Evolutionary conservation across 2,113 vertebrate genomes (phyloP).

Genomic region (Scomber scombrus): DNA sequence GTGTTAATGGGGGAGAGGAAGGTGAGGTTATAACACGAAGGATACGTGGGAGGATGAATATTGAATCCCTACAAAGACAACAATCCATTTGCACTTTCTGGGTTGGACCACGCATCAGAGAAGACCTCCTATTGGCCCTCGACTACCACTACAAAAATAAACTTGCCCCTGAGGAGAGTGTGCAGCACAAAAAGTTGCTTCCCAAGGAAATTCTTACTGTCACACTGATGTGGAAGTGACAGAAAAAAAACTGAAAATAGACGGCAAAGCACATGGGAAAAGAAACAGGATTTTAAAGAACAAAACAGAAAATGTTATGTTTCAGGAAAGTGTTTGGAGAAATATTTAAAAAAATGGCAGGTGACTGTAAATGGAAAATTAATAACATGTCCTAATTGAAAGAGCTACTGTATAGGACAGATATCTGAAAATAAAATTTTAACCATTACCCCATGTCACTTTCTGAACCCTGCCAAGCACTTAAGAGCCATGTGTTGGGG

Average conservation of each 20-base stretch:
- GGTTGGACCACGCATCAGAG: conserved; percentile 22
- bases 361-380: conserved; percentile 54
- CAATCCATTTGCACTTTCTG: conserved; percentile 2
- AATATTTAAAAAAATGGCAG: not conserved
- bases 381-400: conserved; percentile 57
- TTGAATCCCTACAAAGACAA: conserved; percentile 6
- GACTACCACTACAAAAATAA: conserved; percentile 38
- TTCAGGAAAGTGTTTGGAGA: conserved; percentile 13
- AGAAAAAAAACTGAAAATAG: conserved; percentile 1
- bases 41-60: conserved; percentile 22
- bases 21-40: not conserved
- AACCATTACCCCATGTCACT: conserved; percentile 79
- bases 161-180: conserved; percentile 34
- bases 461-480: conserved; percentile 73
- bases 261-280: not conserved
- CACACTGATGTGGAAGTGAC: conserved; percentile 18
- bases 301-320: not conserved
- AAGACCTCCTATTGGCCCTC: conserved; percentile 34
- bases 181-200: conserved; percentile 26
- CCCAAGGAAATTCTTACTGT: conserved; percentile 27
- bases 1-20: conserved; percentile 23
- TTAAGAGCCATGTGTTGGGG: conserved; percentile 76
- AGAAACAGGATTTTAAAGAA: not conserved
- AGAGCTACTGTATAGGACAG: conserved; percentile 15
- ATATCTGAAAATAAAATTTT: conserved; percentile 76